phyloP scores from a whole-genome alignment of 2,888 invertebrate genomes.

The Drosophila meridiana region DNA sequence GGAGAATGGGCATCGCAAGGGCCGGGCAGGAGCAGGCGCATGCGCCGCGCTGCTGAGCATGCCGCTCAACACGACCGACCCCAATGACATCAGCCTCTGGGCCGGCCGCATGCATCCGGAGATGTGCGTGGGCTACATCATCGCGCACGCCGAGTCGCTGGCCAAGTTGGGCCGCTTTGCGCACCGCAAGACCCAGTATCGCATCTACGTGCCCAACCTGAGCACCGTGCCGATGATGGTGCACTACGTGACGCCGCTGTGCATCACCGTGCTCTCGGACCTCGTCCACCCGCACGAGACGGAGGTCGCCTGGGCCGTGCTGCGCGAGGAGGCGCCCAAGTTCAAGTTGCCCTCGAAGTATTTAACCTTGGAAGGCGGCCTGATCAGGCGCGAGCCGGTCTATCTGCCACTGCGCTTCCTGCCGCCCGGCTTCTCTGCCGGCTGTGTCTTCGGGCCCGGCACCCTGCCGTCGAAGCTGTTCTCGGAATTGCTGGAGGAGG shows the following conservation, averaged over 20 bases:
- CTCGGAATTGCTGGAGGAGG: not conserved
- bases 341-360: conserved; percentile 22
- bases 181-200: not conserved
- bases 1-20: too few species aligned
- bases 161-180: not conserved
- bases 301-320: not conserved
- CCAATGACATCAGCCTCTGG: not conserved
- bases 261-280: conserved; percentile 15
- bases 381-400: not conserved
- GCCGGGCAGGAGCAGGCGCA: too few species aligned
- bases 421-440: conserved; percentile 31
- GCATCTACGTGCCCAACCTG: conserved; percentile 30
- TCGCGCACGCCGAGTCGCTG: not conserved
- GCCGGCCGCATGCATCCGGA: not conserved
- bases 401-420: conserved; percentile 25
- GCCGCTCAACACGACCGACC: not conserved
- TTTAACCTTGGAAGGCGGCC: not conserved
- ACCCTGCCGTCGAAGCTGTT: not conserved
- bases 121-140: conserved; percentile 1
- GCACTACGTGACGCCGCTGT: not conserved
- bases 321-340: not conserved
- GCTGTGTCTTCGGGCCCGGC: conserved; percentile 26
- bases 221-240: conserved; percentile 4
- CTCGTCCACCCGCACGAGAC: conserved; percentile 19
- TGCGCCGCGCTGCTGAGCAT: not conserved